Evolutionary conservation across 2,113 vertebrate genomes (phyloP), one percentile per base, ranked within the genome.

Genomic region (Neomonachus schauinslandi): DNA sequence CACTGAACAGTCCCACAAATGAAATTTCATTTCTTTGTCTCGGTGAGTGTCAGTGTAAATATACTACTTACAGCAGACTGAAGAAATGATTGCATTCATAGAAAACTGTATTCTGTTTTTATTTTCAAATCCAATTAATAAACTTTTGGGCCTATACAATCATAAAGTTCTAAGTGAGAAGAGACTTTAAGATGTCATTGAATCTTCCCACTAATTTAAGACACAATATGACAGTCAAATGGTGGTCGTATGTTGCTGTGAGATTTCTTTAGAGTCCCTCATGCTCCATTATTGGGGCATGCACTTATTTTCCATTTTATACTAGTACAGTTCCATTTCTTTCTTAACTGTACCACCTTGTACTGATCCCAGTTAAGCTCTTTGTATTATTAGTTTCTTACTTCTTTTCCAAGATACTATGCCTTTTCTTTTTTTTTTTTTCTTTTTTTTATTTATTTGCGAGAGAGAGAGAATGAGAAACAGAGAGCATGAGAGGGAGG

Each of bases 1-100:
- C 96, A 95, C 71, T 18, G 85, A 97, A 65, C 74, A 77, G 69
- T 84, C 72, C n/a, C 22, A 81, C 89, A 94, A 77, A 82, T 93
- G 65, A 96, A 92, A 91, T 94, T 97, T 97, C 57, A 76, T 91
- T 95, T 91, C 76, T 92, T 95, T 97, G 79, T 88, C 92, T 94
- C 57, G 79, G 16, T 94, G 55, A 95, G n/a, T 97, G 57, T 92
- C 61, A 65, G 28, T 92, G 19, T 89, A 93, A 93, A 94, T 90
- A 92, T 79, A 77, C 91, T 84, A 59, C 51, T 92, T 92, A 53
- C 14, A 94, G 36, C 80, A 92, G 49, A 81, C 36, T 89, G 90
- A 95, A 71, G 74, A 92, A 87, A 69, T 85, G 31, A 95, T 92
- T 91, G 22, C 14, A 91, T 93, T 94, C 33, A 39, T 89, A 94